Evolutionary conservation across 2,888 invertebrate species (phyloP).

Genomic region (Ligdia adustata): DNA sequence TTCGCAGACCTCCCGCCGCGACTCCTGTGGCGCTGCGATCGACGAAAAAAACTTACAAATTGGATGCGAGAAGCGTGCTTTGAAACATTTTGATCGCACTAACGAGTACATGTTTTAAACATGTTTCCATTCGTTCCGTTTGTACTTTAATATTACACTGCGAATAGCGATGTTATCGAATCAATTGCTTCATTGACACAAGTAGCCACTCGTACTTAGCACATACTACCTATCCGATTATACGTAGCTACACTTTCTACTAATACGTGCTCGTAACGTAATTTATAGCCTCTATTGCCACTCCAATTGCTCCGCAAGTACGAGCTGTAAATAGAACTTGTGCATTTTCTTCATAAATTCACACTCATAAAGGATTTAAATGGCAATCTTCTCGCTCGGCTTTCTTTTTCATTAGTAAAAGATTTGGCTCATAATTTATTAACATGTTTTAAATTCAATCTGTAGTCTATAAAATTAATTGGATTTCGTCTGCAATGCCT

Average conservation of each 20-base stretch:
- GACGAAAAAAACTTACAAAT: constrained; percentile 67
- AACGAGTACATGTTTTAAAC: constrained; percentile 61
- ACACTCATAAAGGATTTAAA: too few species aligned
- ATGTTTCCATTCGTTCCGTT: constrained; percentile 25
- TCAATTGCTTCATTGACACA: constrained; percentile 25
- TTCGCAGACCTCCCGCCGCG: constrained; percentile 66
- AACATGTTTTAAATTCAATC: constrained; percentile 16
- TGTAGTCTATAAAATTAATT: constrained; percentile 30
- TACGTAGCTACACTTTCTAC: constrained; percentile 20
- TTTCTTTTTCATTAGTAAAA: constrained; percentile 7
- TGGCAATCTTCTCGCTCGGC: background rate
- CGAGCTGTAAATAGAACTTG: constrained; percentile 3
- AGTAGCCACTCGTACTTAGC: constrained; percentile 21
- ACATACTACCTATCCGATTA: too few species aligned
- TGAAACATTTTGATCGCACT: constrained; percentile 30
- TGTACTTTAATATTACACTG: background rate
- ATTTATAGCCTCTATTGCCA: constrained; percentile 2
- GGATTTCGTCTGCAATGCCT: constrained; percentile 33
- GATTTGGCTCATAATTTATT: constrained; percentile 12
- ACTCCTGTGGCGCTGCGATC: constrained; percentile 57
- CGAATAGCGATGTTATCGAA: constrained; percentile 11
- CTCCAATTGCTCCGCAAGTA: constrained; percentile 5
- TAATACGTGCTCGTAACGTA: constrained; percentile 5
- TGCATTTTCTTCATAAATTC: background rate
- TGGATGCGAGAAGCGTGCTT: constrained; percentile 45